Evolutionary conservation across 2,888 invertebrate genomes (phyloP).

Genomic region (Parochlus steinenii): DNA sequence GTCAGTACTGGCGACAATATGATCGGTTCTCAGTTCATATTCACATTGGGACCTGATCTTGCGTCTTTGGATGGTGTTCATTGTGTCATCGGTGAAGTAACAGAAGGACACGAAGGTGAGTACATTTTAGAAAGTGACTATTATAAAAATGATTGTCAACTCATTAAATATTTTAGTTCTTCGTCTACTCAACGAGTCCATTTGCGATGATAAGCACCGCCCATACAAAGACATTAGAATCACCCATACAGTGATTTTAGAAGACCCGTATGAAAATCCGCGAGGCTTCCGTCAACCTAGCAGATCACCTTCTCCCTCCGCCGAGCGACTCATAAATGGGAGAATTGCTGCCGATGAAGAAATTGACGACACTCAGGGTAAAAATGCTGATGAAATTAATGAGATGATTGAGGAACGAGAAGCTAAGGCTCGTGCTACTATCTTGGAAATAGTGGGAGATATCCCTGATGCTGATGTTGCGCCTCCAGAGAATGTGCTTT

Average conservation of each 20-base stretch:
- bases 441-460: slow-evolving; percentile 96
- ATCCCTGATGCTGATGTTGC: slow-evolving; percentile 93
- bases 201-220: slow-evolving; percentile 75
- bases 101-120: slow-evolving; percentile 66
- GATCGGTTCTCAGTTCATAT: slow-evolving; percentile 89
- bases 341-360: slow-evolving; percentile 88
- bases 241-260: slow-evolving; percentile 87
- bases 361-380: slow-evolving; percentile 77
- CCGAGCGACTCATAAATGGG: slow-evolving; percentile 64
- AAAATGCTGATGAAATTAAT: slow-evolving; percentile 64
- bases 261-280: slow-evolving; percentile 92
- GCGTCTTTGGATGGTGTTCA: slow-evolving; percentile 81
- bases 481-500: slow-evolving; percentile 96
- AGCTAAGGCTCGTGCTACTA: slow-evolving; percentile 90
- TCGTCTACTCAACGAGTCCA: slow-evolving; percentile 78
- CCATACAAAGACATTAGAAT: slow-evolving; percentile 94
- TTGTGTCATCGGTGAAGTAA: slow-evolving; percentile 90
- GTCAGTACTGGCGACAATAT: slow-evolving; percentile 83
- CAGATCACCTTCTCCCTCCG: slow-evolving; percentile 76
- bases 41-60: slow-evolving; percentile 75
- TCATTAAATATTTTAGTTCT: too few species aligned
- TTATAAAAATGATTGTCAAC: too few species aligned
- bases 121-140: too few species aligned
- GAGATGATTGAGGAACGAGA: slow-evolving; percentile 82
- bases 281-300: slow-evolving; percentile 57